Base-by-base conservation (phyloP, 2,113 vertebrate genomes). In the Cyprinodon brontotheroides region DNA sequence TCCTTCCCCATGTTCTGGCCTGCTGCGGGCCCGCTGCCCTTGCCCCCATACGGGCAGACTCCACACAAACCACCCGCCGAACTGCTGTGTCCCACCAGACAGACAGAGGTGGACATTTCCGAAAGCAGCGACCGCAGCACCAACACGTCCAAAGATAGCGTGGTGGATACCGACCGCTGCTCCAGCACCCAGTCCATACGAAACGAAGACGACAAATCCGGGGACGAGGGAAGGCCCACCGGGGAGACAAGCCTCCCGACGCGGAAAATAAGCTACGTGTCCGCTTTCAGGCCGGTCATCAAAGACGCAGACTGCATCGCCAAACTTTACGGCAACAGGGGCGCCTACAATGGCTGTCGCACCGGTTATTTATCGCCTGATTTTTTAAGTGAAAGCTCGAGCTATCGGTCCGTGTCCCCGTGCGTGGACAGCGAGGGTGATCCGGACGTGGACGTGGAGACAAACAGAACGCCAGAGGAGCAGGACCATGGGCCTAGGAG, bases 1-100 rank as follows among this genome's bases (percentile, higher is more conserved):
- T 93, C 96, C 10, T 97, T 98, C 82, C 97, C 97, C 3, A 94
- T 98, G 89, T 98, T 98, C 90, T 98, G 97, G 97, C 97, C 97
- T 20, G 92, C 96, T 1, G 93, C 96, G 0, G 95, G 96, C 60
- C 93, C 94, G 47, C 91, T 97, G 6, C 94, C 96, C 0, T 94
- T 98, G 81, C 94, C 96, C 0, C 93, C 96, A 0, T 97, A 97
- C 74, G 94, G 95, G 0, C 96, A 95, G 41, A 84, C 93, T 48
- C 96, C 96, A 60, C 91, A 93, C 68, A 95, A 94, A 70, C 94
- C 95, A 1, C 92, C 94, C 0, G 85, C 95, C 0, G 96, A 95
- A 1, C 93, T 95, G 13, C 90, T 95, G 2, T 95, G 95, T 12
- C 92, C 94, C 0, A 93, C 94, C 1, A 82, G 94, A 29, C 94